Base-by-base conservation (phyloP, 1,140 invertebrate genomes). In the Goniozus legneri region DNA sequence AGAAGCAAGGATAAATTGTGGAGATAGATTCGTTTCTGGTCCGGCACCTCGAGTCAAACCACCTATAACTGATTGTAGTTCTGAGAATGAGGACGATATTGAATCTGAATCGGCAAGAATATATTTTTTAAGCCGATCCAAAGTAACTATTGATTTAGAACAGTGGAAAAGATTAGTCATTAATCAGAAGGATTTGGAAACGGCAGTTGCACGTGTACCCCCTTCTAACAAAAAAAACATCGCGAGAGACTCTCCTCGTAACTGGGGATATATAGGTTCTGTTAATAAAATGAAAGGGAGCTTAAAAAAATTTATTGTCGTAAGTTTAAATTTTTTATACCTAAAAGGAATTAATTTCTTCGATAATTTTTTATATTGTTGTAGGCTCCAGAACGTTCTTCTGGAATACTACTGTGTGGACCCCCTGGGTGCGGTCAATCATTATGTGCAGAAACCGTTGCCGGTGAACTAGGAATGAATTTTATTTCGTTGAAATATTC, bases 171-270 rank as follows among this genome's bases (percentile, higher is more conserved):
- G 78, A 19, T 71, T 93, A 15, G 81, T 66, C 48, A 84, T 95
- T 4, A 82, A 82, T 30, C 78, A 86, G 46, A 75, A 80, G 7
- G 91, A 95, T 64, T 93, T 95, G 64, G 58, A 82, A 40, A 79
- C 77, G 54, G 94, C 95, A 15, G 65, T 97, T 7, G 86, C 87
- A 62, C 77, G 82, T 55, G 86, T 95, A n/a, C 88, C 91, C 68
- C 95, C 95, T n/a, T 95, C 92, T 35, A 87, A 92, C 0, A 96
- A 96, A 57, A 95, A 98, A 81, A 96, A 97, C 37, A 98, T 99
- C 77, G 91, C 92, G 3, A 97, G 95, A 6, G 92, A 99, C 14
- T 96, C 97, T 8, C 92, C 97, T 79, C 89, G 93, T 0, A 95
- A 91, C 0, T 99, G 97, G 97, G 85, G 92, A 50, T 94, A 99